Evolutionary conservation across 2,113 vertebrate genomes (phyloP).

Genomic region (Synchiropus splendidus): DNA sequence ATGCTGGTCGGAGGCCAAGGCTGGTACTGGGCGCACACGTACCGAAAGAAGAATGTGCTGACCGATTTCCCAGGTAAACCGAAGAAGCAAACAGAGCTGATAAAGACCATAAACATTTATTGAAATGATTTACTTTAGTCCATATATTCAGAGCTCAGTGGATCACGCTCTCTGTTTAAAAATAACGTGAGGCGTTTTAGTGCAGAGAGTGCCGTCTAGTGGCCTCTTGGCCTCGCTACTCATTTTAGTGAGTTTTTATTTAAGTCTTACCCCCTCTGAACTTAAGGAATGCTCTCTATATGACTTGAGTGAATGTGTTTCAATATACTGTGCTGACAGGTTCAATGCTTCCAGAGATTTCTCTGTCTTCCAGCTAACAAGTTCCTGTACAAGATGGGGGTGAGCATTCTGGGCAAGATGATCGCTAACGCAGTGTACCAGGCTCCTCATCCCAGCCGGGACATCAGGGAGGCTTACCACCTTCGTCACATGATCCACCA

Average conservation of each 20-base stretch:
- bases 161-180: no score
- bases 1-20: slow-evolving; percentile 74
- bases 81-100: background rate
- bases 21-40: slow-evolving; percentile 70
- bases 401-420: slow-evolving; percentile 66
- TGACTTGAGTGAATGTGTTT: no score
- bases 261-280: no score
- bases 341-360: background rate
- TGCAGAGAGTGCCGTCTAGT: no score
- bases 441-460: slow-evolving; percentile 25
- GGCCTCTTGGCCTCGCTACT: no score
- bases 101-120: background rate
- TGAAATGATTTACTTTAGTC: no score
- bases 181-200: no score
- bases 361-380: slow-evolving; percentile 63
- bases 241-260: no score
- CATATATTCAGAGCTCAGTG: no score
- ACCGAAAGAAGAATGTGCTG: slow-evolving; percentile 39
- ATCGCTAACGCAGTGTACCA: slow-evolving; percentile 35
- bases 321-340: no score
- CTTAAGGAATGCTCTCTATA: no score
- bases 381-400: slow-evolving; percentile 77
- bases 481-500: slow-evolving; percentile 69
- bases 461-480: slow-evolving; percentile 61
- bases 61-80: slow-evolving; percentile 65